These are phyloP conservation scores for Syrista parreyssii DNA, from an alignment of 2,888 invertebrate species.

Conservation along the genomic window DNA sequence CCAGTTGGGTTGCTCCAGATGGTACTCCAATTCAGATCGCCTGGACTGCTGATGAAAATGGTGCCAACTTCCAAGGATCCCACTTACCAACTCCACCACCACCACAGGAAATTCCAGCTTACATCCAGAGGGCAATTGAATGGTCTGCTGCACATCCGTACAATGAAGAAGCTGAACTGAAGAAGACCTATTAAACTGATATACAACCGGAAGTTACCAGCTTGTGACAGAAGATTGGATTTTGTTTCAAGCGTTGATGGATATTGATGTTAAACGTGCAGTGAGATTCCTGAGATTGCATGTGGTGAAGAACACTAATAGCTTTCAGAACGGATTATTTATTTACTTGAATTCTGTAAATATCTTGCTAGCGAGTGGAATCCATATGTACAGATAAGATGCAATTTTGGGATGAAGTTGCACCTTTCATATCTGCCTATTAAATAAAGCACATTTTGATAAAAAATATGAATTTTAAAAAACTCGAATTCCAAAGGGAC, in stretches of 20 bases:
- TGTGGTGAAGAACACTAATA: background rate
- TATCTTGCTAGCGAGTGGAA: background rate
- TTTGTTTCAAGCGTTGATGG: background rate
- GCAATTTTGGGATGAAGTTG: background rate
- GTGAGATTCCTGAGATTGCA: background rate
- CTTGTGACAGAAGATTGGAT: background rate
- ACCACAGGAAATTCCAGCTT: background rate
- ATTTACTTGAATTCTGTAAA: background rate
- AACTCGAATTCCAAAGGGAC: no score
- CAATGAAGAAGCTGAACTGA: slow-evolving; percentile 27
- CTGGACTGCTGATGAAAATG: slow-evolving; percentile 1
- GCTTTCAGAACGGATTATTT: background rate
- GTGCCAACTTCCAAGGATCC: background rate
- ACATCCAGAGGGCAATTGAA: slow-evolving; percentile 33
- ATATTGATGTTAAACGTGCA: background rate
- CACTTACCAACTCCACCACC: background rate
- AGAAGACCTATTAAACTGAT: slow-evolving; percentile 3
- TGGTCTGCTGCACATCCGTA: slow-evolving; percentile 54
- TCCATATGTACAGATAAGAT: background rate
- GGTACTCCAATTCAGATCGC: background rate
- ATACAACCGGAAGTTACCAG: background rate
- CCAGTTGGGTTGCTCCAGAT: background rate
- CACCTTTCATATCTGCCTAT: background rate
- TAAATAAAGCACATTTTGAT: background rate
- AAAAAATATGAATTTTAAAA: background rate